Conservation (phyloP, 2,888 invertebrate species). For the Melanotus villosus region DNA sequence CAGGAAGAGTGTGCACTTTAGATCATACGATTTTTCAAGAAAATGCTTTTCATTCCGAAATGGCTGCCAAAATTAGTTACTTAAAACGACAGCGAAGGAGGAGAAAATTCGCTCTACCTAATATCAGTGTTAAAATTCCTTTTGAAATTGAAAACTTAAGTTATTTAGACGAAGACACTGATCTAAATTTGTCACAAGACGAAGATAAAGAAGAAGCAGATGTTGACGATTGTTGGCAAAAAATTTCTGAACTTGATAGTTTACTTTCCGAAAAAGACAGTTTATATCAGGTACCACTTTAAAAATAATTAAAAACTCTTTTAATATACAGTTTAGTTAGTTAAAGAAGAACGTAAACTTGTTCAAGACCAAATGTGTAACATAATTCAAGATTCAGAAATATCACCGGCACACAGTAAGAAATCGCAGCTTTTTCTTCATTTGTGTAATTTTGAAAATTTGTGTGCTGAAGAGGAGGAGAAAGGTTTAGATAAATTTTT, state of each 20-base stretch:
- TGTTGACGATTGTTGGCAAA: background rate
- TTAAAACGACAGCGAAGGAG: conserved; percentile 42
- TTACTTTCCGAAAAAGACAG: background rate
- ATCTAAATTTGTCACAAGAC: too few relatives aligned
- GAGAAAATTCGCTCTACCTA: background rate
- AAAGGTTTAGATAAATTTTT: background rate
- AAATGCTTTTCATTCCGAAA: conserved; percentile 54
- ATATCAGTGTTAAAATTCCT: too few relatives aligned
- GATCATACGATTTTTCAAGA: conserved; percentile 47
- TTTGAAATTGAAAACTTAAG: background rate
- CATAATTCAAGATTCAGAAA: background rate
- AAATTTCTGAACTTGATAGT: conserved; percentile 3
- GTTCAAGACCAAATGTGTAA: conserved; percentile 33
- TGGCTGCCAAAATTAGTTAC: conserved; percentile 49
- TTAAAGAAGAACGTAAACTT: conserved; percentile 21
- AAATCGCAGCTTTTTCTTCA: conserved; percentile 30
- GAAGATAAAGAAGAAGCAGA: background rate
- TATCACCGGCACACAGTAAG: background rate
- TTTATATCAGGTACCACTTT: conserved; percentile 13
- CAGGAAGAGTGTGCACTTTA: background rate
- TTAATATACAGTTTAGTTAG: conserved; percentile 1
- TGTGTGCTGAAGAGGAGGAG: background rate
- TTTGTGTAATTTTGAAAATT: conserved; percentile 32
- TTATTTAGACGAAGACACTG: too few relatives aligned
- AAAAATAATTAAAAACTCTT: background rate